phyloP scores from a whole-genome alignment of 2,113 vertebrate species.

The Oxyura jamaicensis region DNA sequence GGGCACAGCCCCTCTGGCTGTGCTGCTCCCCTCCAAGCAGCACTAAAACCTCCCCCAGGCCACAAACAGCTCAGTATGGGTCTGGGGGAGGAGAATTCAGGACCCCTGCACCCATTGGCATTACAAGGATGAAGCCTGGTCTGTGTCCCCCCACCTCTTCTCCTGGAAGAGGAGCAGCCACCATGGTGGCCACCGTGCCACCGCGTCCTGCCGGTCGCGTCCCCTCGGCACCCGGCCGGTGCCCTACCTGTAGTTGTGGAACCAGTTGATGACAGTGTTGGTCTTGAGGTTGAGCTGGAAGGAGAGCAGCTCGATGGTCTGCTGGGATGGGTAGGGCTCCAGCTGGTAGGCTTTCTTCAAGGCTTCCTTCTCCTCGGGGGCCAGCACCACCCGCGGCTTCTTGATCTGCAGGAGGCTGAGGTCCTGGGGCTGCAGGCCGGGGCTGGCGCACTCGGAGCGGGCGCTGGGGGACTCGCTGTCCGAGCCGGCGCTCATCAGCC shows the following conservation, averaged over 20 bases:
- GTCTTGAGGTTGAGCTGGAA: conserved; percentile 95
- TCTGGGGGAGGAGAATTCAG: neutral
- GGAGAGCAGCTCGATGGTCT: conserved; percentile 94
- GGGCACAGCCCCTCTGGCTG: neutral
- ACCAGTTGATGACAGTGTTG: conserved; percentile 99
- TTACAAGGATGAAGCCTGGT: neutral
- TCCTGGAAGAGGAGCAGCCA: neutral
- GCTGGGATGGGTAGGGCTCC: conserved; percentile 97
- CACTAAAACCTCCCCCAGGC: neutral
- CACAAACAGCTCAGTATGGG: neutral
- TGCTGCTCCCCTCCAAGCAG: neutral
- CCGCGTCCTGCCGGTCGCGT: too few species aligned
- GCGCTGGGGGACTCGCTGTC: conserved; percentile 92
- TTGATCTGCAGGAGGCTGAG: conserved; percentile 91
- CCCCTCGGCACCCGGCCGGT: too few species aligned
- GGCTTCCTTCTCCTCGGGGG: conserved; percentile 93
- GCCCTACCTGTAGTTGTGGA: conserved; percentile 95
- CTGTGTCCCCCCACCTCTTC: neutral
- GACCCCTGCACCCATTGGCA: neutral
- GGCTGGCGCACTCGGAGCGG: conserved; percentile 91
- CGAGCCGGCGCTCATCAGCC: conserved; percentile 89
- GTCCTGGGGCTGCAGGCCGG: conserved; percentile 83
- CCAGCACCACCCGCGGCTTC: conserved; percentile 94
- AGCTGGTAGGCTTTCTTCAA: conserved; percentile 92
- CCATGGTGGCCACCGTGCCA: too few species aligned